phyloP scores from a whole-genome alignment of 2,888 invertebrate species.

The Laothoe populi region DNA sequence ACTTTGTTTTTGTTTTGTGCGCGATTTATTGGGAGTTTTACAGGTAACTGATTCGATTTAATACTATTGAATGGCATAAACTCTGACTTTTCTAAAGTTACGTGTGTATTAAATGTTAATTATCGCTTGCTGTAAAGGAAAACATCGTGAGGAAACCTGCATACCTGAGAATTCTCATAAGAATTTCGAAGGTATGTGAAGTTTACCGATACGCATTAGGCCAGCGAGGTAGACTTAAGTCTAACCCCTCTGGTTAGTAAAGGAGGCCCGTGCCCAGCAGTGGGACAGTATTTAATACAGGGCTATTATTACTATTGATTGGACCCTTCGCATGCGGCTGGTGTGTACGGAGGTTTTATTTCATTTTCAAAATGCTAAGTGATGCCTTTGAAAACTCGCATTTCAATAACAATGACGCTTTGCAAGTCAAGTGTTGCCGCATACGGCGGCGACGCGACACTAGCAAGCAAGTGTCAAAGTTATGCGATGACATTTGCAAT shows the following conservation, averaged over 20 bases:
- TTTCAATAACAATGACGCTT: slow-evolving; percentile 36
- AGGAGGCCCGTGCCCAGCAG: too few relatives aligned
- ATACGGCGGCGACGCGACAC: slow-evolving; percentile 36
- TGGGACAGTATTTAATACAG: too few relatives aligned
- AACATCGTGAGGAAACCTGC: too few relatives aligned
- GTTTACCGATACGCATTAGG: too few relatives aligned
- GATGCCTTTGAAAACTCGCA: slow-evolving; percentile 31
- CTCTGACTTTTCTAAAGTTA: too few relatives aligned
- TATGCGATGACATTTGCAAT: slow-evolving; percentile 36
- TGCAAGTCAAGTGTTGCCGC: slow-evolving; percentile 40
- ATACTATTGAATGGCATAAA: too few relatives aligned
- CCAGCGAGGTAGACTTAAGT: too few relatives aligned
- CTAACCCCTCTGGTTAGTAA: too few relatives aligned
- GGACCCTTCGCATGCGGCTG: slow-evolving; percentile 22
- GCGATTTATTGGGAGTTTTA: slow-evolving; percentile 67
- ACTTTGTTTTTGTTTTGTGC: slow-evolving; percentile 54
- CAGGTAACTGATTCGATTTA: slow-evolving; percentile 64
- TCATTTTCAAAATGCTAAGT: slow-evolving; percentile 1
- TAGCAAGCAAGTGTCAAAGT: slow-evolving; percentile 32
- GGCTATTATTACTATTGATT: slow-evolving; percentile 26
- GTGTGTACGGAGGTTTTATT: neutral
- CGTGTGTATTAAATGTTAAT: too few relatives aligned
- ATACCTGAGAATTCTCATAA: too few relatives aligned
- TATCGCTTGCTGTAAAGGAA: too few relatives aligned
- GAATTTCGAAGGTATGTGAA: too few relatives aligned